These are phyloP conservation scores for Conus canariensis DNA, from an alignment of 2,888 invertebrate species.

Conservation along the genomic window DNA sequence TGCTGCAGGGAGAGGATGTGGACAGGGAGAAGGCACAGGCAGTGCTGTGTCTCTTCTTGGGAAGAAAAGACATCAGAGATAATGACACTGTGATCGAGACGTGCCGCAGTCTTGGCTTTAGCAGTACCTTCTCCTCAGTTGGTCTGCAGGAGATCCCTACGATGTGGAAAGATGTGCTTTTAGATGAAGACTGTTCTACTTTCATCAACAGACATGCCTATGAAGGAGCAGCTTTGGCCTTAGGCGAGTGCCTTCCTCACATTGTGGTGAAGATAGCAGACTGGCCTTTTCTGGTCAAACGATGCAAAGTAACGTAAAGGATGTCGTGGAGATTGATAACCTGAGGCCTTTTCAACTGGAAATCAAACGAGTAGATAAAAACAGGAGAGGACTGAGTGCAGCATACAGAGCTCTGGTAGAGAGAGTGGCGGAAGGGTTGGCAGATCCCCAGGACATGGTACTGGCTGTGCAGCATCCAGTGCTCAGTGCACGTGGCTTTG, in stretches of 20 bases:
- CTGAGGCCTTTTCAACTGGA: slow-evolving; percentile 12
- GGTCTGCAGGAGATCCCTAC: neutral
- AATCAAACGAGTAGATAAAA: neutral
- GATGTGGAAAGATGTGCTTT: neutral
- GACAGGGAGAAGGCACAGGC: neutral
- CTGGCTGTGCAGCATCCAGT: slow-evolving; percentile 3
- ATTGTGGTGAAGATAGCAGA: neutral
- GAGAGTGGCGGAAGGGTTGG: neutral
- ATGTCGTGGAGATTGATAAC: neutral
- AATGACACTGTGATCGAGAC: neutral
- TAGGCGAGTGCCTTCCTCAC: neutral
- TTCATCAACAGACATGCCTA: slow-evolving; percentile 26
- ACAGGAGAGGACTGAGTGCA: neutral
- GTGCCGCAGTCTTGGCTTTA: neutral
- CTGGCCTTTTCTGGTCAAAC: slow-evolving; percentile 4
- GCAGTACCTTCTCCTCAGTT: neutral
- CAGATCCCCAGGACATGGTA: neutral
- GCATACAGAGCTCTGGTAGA: neutral
- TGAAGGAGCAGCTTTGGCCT: neutral
- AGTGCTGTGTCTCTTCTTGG: neutral
- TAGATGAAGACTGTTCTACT: neutral
- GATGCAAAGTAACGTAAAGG: neutral
- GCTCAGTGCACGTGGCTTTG: neutral
- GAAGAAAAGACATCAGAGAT: neutral
- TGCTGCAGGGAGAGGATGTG: neutral